These are phyloP conservation scores for Microtus montanus DNA, from an alignment of 2,113 vertebrate genomes.

Conservation along the genomic window DNA sequence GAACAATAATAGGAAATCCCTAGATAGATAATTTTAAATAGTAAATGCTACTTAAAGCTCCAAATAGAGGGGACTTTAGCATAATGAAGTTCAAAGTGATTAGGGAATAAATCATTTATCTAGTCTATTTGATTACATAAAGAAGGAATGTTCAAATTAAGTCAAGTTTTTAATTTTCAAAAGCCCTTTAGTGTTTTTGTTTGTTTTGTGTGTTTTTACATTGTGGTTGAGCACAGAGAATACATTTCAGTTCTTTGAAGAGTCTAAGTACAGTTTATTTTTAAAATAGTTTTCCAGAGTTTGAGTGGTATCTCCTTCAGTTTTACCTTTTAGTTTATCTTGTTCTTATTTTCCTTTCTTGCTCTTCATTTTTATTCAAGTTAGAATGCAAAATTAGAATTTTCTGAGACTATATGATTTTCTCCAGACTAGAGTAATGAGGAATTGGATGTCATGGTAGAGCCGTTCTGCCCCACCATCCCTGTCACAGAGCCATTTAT, in stretches of 20 bases:
- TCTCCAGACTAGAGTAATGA: neutral
- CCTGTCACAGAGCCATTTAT: neutral
- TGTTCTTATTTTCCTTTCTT: neutral
- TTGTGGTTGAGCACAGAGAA: neutral
- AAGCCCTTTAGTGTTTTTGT: neutral
- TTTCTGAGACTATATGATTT: neutral
- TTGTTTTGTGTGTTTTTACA: neutral
- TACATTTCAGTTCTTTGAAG: neutral
- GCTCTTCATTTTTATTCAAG: neutral
- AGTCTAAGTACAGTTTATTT: constrained; percentile 1
- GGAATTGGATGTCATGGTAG: neutral
- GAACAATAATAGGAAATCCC: neutral
- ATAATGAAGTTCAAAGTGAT: neutral
- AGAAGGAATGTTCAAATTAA: neutral
- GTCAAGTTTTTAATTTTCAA: constrained; percentile 23
- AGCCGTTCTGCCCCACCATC: too few relatives aligned
- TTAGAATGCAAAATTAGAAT: neutral
- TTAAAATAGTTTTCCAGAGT: neutral
- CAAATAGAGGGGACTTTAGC: neutral
- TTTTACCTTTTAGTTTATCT: neutral
- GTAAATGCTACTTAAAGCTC: neutral
- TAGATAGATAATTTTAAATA: neutral
- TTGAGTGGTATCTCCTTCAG: neutral
- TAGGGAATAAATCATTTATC: constrained; percentile 25
- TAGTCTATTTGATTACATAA: neutral